These are phyloP conservation scores for Invenusta paracnida DNA, from an alignment of 2,888 invertebrate genomes.

Conservation along the genomic window DNA sequence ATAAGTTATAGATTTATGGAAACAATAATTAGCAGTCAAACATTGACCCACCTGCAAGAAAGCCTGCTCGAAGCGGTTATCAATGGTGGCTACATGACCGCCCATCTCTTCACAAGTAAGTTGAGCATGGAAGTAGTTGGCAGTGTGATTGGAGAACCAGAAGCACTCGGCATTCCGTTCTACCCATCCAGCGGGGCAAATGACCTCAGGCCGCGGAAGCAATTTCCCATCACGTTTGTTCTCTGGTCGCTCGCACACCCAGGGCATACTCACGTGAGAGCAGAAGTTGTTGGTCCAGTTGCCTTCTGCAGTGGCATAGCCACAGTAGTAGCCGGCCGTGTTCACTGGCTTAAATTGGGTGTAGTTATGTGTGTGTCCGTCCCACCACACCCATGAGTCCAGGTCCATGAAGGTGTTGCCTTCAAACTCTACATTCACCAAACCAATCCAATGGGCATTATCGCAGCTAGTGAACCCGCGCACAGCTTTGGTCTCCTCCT, in stretches of 20 bases:
- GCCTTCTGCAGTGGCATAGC: background rate
- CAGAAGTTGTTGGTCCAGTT: background rate
- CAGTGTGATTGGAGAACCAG: background rate
- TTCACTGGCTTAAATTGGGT: background rate
- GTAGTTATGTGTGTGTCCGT: background rate
- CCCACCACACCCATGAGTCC: constrained; percentile 2
- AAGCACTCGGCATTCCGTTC: background rate
- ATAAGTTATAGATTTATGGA: no score
- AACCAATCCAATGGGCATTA: background rate
- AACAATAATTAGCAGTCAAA: no score
- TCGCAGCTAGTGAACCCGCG: background rate
- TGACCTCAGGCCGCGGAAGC: background rate
- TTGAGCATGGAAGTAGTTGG: constrained; percentile 12
- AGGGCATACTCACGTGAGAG: constrained; percentile 2
- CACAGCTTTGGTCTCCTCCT: background rate
- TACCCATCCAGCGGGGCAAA: background rate
- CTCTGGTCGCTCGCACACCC: background rate
- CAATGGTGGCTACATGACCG: background rate
- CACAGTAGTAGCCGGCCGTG: constrained; percentile 4
- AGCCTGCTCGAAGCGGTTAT: background rate
- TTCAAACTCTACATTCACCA: constrained; percentile 6
- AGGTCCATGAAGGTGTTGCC: background rate
- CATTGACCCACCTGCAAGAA: background rate
- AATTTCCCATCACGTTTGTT: background rate
- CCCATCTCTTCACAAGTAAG: background rate